These are phyloP conservation scores for Montipora efflorescens DNA, from an alignment of 64 coral and sea anemone species.

Conservation along the genomic window DNA sequence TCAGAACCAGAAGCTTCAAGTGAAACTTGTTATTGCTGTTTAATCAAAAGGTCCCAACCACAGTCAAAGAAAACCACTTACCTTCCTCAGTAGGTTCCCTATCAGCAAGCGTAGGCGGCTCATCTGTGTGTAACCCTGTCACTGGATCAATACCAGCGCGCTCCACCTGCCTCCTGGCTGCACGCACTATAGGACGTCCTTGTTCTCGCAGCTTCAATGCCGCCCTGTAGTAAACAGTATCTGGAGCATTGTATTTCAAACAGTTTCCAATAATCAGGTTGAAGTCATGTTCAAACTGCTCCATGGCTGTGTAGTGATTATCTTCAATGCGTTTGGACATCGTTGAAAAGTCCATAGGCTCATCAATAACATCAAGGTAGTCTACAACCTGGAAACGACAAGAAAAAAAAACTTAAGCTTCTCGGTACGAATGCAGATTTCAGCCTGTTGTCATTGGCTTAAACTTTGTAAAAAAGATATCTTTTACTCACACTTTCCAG, in stretches of 20 bases:
- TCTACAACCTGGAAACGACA: slow-evolving; percentile 75
- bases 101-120: slow-evolving; percentile 80
- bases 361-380: slow-evolving; percentile 89
- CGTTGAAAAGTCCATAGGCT: slow-evolving; percentile 98
- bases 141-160: slow-evolving; percentile 94
- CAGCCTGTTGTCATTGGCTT: too few relatives aligned
- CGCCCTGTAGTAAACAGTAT: slow-evolving; percentile 97
- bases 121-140: slow-evolving; percentile 93
- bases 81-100: slow-evolving; percentile 96
- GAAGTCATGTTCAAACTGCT: slow-evolving; percentile 98
- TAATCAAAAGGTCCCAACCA: background rate
- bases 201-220: slow-evolving; percentile 92
- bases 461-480: too few relatives aligned
- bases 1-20: too few relatives aligned
- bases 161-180: slow-evolving; percentile 89
- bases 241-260: slow-evolving; percentile 92
- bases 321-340: slow-evolving; percentile 85
- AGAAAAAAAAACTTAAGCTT: background rate
- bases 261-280: slow-evolving; percentile 86
- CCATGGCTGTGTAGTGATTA: slow-evolving; percentile 88
- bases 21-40: too few relatives aligned
- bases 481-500: too few relatives aligned
- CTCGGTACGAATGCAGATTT: too few relatives aligned
- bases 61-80: background rate
- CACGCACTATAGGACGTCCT: slow-evolving; percentile 89